Base-by-base conservation (phyloP, 2,797 vertebrate genomes). In the Neopelma chrysocephalum region DNA sequence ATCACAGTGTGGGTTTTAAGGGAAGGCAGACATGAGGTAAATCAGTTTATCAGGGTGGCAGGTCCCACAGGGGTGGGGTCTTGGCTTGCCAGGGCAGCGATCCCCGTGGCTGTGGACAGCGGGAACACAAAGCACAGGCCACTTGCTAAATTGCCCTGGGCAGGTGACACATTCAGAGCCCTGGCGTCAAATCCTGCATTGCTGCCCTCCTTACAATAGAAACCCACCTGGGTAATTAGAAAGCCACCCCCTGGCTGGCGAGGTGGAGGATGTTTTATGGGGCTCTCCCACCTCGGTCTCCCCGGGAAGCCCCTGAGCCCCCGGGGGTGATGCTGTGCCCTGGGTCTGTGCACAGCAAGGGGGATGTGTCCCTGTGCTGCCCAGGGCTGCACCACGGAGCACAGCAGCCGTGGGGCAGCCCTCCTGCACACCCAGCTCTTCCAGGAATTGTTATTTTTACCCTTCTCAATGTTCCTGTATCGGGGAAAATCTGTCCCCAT, bases 91-190 rank as follows among this genome's bases (percentile, higher is more conserved):
- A 5, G 57, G 40, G 22, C 45, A 15, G 56, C 0, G 3, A 62
- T 66, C 47, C n/a, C 69, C 3, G 0, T 12, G 72, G 61, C 64
- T 60, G 65, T 5, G 62, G 93, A 48, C 82, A 77, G 25, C 47
- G 36, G 72, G 85, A 43, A 29, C 45, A 84, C 40, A 91, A 92
- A 93, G 66, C 62, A 32, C 70, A 34, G 66, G 3, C 82, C 89
- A 25, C 82, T 89, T 79, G 93, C 62, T 94, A 86, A 93, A 95
- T 90, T 93, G 68, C 68, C 87, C 60, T 66, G 0, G 42, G 91
- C 95, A 96, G 94, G 94, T 94, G 95, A 96, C 72, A 97, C 89
- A 96, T 97, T 97, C 95, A 85, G 94, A 97, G 54, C 85, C 92
- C 53, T 15, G 32, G 94, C 92, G 94, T 97, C 93, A 96, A 93